phyloP scores from a whole-genome alignment of 2,797 vertebrate genomes.

The Hemibagrus guttatus region DNA sequence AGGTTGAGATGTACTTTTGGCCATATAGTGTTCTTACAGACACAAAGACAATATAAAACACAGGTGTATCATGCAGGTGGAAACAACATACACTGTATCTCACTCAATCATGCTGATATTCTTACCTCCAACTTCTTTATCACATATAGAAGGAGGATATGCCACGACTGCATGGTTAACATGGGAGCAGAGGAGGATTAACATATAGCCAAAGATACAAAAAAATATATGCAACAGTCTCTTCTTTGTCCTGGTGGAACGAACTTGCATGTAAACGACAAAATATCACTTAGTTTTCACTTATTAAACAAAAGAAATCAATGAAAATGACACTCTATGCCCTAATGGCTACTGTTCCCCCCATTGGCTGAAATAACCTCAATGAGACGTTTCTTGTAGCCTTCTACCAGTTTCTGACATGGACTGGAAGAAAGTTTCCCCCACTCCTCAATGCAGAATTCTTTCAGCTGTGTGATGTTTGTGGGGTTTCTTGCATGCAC shows the following conservation, averaged over 20 bases:
- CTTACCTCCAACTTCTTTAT: slow-evolving; percentile 79
- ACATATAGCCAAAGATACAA: background rate
- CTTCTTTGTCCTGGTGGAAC: slow-evolving; percentile 5
- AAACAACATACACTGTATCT: background rate
- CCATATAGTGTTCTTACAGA: background rate
- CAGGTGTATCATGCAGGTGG: background rate
- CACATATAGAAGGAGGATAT: slow-evolving; percentile 77
- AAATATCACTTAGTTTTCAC: too few relatives aligned
- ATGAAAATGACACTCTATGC: too few relatives aligned
- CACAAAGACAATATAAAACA: background rate
- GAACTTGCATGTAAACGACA: too few relatives aligned
- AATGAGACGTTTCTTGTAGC: too few relatives aligned
- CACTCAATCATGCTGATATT: slow-evolving; percentile 26
- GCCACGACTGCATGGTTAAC: slow-evolving; percentile 70
- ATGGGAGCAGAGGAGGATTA: slow-evolving; percentile 10
- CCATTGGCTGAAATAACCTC: too few relatives aligned
- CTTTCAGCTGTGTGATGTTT: too few relatives aligned
- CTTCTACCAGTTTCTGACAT: too few relatives aligned
- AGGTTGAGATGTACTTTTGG: background rate
- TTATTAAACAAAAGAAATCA: too few relatives aligned
- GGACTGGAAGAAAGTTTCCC: too few relatives aligned
- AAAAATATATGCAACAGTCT: background rate
- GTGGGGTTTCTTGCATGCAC: too few relatives aligned
- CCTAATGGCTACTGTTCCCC: too few relatives aligned
- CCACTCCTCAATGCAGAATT: too few relatives aligned